phyloP scores from a whole-genome alignment of 2,113 vertebrate genomes.

The Sterrhoptilus dennistouni region DNA sequence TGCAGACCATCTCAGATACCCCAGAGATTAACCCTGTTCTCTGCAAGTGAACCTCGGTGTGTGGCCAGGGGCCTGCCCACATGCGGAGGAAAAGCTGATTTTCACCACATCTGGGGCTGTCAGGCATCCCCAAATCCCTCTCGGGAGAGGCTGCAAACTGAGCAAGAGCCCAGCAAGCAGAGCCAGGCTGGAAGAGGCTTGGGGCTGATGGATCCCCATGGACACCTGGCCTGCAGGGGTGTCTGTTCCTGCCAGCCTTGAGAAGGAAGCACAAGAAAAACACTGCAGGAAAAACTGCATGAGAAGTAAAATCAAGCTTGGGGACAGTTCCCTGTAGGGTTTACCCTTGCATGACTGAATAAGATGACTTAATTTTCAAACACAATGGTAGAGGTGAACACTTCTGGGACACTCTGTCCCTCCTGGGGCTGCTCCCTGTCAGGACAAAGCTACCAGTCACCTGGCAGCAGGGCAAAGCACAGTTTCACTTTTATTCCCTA shows the following conservation, averaged over 20 bases:
- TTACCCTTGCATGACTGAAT: background rate
- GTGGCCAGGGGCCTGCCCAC: rapidly evolving
- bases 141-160: background rate
- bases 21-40: rapidly evolving
- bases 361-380: background rate
- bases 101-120: rapidly evolving
- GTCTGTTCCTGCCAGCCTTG: background rate
- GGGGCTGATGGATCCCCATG: background rate
- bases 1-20: background rate
- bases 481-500: background rate
- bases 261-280: background rate
- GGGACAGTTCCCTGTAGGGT: background rate
- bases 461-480: background rate
- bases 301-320: background rate
- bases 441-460: background rate
- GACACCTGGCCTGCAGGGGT: background rate
- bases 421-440: background rate
- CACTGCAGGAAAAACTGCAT: background rate
- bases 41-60: background rate
- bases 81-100: background rate
- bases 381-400: background rate
- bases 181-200: background rate
- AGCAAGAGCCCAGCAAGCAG: background rate
- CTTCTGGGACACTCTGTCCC: background rate
- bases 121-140: background rate